phyloP scores from a whole-genome alignment of 2,888 invertebrate genomes.

The Rhagophthalmus giganteus region DNA sequence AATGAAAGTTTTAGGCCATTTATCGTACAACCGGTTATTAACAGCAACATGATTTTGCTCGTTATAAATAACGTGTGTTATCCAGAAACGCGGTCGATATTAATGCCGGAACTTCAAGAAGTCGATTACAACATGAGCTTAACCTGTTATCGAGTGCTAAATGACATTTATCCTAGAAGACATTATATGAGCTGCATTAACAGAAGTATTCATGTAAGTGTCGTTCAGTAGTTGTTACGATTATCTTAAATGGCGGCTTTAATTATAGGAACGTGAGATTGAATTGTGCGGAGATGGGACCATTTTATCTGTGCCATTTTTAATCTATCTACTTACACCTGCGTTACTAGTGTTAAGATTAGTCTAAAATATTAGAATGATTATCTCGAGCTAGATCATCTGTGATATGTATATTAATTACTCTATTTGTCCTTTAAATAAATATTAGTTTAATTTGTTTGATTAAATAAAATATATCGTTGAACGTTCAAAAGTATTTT shows the following conservation, averaged over 20 bases:
- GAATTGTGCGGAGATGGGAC: constrained; percentile 34
- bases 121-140: constrained; percentile 57
- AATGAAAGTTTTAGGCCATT: constrained; percentile 61
- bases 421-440: constrained; percentile 20
- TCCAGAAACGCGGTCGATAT: constrained; percentile 23
- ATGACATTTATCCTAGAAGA: constrained; percentile 64
- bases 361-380: constrained; percentile 9
- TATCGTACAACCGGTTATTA: constrained; percentile 74
- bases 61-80: constrained; percentile 71
- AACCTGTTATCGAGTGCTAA: constrained; percentile 47
- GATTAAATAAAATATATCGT: no score
- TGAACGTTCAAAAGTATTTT: background rate
- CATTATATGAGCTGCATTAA: constrained; percentile 77
- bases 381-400: constrained; percentile 21
- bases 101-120: constrained; percentile 44
- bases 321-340: constrained; percentile 7
- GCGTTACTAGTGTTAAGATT: constrained; percentile 5
- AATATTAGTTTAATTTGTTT: constrained; percentile 3
- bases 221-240: no score
- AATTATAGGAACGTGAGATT: constrained; percentile 36
- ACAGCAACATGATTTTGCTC: constrained; percentile 78
- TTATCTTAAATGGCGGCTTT: background rate
- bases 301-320: constrained; percentile 12
- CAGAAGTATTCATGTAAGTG: constrained; percentile 73
- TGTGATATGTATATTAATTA: constrained; percentile 28